Percentiles rank a stretch among this genome's conserved stretches.
phyloP scores from a whole-genome alignment of 2,113 vertebrate genomes.

The Callospermophilus lateralis region DNA sequence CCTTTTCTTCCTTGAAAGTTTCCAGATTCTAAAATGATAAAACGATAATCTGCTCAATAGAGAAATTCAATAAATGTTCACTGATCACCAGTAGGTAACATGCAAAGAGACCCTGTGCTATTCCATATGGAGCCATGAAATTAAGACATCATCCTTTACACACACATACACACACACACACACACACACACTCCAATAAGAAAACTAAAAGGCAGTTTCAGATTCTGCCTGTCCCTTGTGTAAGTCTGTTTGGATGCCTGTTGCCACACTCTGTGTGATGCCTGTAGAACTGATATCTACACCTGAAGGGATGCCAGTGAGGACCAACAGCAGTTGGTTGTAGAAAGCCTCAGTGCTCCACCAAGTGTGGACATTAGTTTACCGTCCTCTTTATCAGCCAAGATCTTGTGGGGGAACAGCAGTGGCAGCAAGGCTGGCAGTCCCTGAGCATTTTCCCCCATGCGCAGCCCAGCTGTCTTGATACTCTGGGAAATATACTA shows the following conservation, averaged over 20 bases:
- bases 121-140: background rate
- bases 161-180: no score
- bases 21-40: background rate
- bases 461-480: background rate
- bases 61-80: slow-evolving; percentile 4
- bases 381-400: background rate
- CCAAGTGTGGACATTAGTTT: background rate
- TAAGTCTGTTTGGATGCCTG: background rate
- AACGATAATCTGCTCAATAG: background rate
- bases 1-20: slow-evolving; percentile 34
- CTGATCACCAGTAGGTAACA: background rate
- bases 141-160: background rate
- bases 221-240: background rate
- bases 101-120: background rate
- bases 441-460: background rate
- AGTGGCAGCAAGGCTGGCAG: background rate
- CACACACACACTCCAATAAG: background rate
- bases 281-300: background rate
- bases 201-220: background rate
- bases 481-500: no score
- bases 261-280: background rate
- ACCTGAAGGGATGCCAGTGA: background rate
- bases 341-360: background rate
- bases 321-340: background rate
- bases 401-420: background rate